A percentile compares a stretch with the other conserved stretches of the same genome.
These are phyloP conservation scores for Caenorhabditis angaria DNA, from an alignment of 2,888 invertebrate species.

Conservation along the genomic window DNA sequence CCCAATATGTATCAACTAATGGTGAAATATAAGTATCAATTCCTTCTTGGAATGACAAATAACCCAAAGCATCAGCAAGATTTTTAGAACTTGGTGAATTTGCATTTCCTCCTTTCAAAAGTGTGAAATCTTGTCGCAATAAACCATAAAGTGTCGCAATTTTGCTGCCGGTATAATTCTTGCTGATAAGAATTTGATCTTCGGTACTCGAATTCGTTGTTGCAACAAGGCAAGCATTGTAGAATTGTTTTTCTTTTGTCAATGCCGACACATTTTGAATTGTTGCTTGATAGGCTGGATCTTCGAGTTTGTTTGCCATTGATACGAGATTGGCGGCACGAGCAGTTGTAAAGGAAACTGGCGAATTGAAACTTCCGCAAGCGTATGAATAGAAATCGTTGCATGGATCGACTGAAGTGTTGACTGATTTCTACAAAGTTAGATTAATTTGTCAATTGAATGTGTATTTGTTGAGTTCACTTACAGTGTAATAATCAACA, in stretches of 20 bases:
- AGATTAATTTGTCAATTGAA: background rate
- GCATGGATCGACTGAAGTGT: conserved; percentile 62
- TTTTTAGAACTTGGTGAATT: conserved; percentile 33
- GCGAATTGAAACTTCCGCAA: conserved; percentile 55
- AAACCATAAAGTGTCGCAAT: conserved; percentile 18
- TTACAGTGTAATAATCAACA: conserved; percentile 37
- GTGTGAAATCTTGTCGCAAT: conserved; percentile 29
- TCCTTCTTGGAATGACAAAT: conserved; percentile 44
- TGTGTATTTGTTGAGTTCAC: background rate
- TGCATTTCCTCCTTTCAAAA: conserved; percentile 26
- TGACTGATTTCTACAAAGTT: conserved; percentile 40
- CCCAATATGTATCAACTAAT: conserved; percentile 54
- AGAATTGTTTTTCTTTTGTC: conserved; percentile 46
- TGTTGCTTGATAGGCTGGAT: conserved; percentile 42
- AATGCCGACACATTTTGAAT: conserved; percentile 38
- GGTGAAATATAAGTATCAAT: conserved; percentile 51
- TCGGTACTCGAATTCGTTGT: conserved; percentile 12
- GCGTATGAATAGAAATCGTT: conserved; percentile 66
- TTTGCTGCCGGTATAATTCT: conserved; percentile 41
- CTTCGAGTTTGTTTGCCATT: conserved; percentile 51
- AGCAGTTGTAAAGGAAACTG: conserved; percentile 48
- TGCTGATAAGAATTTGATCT: conserved; percentile 30
- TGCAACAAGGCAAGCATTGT: conserved; percentile 36
- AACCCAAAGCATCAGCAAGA: conserved; percentile 46
- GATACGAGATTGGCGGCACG: conserved; percentile 42